Percentiles rank a stretch among this genome's conserved stretches.
Conservation (phyloP, 1,140 invertebrate species). For the Gryon sp. region DNA sequence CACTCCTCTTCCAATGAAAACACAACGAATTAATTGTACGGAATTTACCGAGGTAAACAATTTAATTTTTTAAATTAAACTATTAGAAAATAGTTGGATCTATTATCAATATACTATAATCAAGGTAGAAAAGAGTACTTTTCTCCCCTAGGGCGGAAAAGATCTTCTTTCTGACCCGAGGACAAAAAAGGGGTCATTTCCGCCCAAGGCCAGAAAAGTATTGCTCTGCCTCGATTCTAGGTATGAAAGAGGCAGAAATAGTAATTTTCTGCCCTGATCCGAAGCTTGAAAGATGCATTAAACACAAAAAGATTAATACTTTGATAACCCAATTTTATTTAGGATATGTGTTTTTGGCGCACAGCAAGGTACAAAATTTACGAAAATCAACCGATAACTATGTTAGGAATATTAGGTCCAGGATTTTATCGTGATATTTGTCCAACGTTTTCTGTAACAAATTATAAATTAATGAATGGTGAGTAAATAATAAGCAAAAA, state of each 20-base stretch:
- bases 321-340: slow-evolving; percentile 16
- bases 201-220: too few relatives aligned
- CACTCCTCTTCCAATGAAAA: slow-evolving; percentile 50
- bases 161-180: too few relatives aligned
- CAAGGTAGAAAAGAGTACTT: too few relatives aligned
- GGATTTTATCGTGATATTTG: slow-evolving; percentile 68
- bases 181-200: too few relatives aligned
- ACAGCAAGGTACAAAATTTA: slow-evolving; percentile 74
- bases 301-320: too few relatives aligned
- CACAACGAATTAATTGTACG: slow-evolving; percentile 67
- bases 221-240: too few relatives aligned
- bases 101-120: too few relatives aligned
- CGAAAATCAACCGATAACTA: slow-evolving; percentile 75
- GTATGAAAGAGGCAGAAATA: too few relatives aligned
- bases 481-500: slow-evolving; percentile 39
- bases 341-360: slow-evolving; percentile 79
- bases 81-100: too few relatives aligned
- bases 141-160: too few relatives aligned
- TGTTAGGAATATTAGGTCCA: slow-evolving; percentile 73
- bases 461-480: slow-evolving; percentile 75
- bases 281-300: too few relatives aligned
- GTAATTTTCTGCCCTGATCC: too few relatives aligned
- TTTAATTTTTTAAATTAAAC: slow-evolving; percentile 2
- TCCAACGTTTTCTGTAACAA: slow-evolving; percentile 64
- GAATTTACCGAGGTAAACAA: slow-evolving; percentile 73